Evolutionary conservation across 64 coral and sea anemone species (phyloP).

Genomic region (Catalaphyllia jardinei): DNA sequence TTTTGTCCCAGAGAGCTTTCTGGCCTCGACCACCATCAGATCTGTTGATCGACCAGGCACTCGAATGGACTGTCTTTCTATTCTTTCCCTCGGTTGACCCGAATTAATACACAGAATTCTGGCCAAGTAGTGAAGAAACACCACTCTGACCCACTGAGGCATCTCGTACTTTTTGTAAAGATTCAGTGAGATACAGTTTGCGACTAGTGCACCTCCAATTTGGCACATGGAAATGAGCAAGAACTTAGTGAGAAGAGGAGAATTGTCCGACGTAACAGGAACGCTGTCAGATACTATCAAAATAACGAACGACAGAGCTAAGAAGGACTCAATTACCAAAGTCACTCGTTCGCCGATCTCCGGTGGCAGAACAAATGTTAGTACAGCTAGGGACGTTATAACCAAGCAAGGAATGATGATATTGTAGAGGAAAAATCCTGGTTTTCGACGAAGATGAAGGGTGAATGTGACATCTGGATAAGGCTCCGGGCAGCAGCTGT

Average conservation of each 20-base stretch:
- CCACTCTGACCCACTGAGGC: constrained; percentile 80
- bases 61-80: constrained; percentile 6
- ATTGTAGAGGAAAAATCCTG: constrained; percentile 96
- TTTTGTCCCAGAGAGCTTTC: constrained; percentile 56
- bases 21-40: constrained; percentile 22
- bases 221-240: constrained; percentile 92
- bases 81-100: constrained; percentile 46
- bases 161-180: constrained; percentile 74
- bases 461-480: constrained; percentile 91
- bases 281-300: constrained; percentile 90
- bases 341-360: constrained; percentile 94
- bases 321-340: constrained; percentile 86
- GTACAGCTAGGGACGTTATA: constrained; percentile 77
- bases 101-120: constrained; percentile 75
- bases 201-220: constrained; percentile 74
- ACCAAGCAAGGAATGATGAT: constrained; percentile 96
- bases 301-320: constrained; percentile 89
- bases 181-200: constrained; percentile 88
- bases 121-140: constrained; percentile 90
- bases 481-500: constrained; percentile 92
- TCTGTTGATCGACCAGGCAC: constrained; percentile 5
- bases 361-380: constrained; percentile 93
- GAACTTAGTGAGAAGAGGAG: constrained; percentile 82
- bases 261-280: constrained; percentile 78
- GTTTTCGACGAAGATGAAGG: constrained; percentile 86